Percentiles rank a stretch among this genome's conserved stretches.
phyloP scores from a whole-genome alignment of 2,113 vertebrate genomes.

The Galeopterus variegatus region DNA sequence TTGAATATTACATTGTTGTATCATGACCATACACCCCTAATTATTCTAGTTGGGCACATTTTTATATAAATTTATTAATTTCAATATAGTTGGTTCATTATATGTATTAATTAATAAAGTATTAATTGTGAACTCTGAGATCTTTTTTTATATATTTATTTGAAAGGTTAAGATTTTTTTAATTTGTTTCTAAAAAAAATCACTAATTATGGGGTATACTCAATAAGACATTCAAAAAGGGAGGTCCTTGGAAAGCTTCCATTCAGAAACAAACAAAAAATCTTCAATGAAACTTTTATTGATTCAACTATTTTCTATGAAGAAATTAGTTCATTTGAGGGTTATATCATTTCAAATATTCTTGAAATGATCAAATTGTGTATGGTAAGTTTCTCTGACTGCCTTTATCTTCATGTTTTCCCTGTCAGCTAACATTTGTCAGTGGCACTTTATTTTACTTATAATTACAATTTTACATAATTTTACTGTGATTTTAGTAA shows the following conservation, averaged over 20 bases:
- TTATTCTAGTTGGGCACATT: background rate
- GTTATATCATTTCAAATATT: background rate
- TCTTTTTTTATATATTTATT: background rate
- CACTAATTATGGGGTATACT: background rate
- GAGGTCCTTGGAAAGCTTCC: background rate
- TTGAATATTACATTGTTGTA: background rate
- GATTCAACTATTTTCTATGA: background rate
- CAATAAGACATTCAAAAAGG: background rate
- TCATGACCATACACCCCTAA: background rate
- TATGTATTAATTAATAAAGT: background rate
- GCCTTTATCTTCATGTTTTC: background rate
- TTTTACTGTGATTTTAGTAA: background rate
- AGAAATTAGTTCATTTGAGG: conserved; percentile 28
- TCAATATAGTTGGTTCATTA: background rate
- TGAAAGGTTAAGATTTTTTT: background rate
- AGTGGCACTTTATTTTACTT: background rate
- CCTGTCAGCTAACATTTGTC: background rate
- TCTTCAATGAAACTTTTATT: background rate
- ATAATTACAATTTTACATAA: background rate
- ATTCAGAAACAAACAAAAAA: background rate
- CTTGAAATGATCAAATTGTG: background rate
- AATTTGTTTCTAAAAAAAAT: background rate
- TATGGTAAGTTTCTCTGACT: background rate
- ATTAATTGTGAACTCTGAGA: background rate
- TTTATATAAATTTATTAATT: background rate